A percentile compares a stretch with the other conserved stretches of the same genome.
Evolutionary conservation across 2,797 vertebrate species (phyloP).

Genomic region (Pantherophis vulpinus): DNA sequence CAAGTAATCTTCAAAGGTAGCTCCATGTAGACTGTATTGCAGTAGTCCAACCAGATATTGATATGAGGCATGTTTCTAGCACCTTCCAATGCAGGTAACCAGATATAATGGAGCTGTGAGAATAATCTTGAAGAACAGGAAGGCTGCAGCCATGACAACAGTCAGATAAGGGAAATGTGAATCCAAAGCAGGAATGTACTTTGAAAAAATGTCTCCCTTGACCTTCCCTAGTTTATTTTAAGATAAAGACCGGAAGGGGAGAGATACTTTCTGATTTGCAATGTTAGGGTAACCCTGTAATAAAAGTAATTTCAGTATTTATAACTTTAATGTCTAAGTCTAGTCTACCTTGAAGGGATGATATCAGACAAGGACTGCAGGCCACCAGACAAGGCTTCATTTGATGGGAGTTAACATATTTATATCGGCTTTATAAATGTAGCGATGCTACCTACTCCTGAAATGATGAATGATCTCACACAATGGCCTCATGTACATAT

Average conservation of each 20-base stretch:
- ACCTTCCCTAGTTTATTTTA: not conserved
- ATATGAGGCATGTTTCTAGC: not conserved
- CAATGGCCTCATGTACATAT: not conserved
- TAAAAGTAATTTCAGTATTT: not conserved
- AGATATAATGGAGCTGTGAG: not conserved
- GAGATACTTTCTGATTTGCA: not conserved
- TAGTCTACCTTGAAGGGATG: not conserved
- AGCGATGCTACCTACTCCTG: not conserved
- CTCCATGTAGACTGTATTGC: not conserved
- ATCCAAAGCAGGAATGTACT: not conserved
- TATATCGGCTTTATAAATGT: not conserved
- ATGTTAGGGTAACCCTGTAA: not conserved
- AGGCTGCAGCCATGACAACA: not conserved
- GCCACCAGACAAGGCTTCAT: not conserved
- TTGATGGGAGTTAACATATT: not conserved
- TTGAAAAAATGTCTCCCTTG: not conserved
- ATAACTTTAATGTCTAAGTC: not conserved
- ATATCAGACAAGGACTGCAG: too few species aligned
- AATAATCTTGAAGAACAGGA: not conserved
- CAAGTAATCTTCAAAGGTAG: not conserved
- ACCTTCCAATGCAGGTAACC: not conserved
- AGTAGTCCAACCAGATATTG: not conserved
- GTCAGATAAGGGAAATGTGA: not conserved
- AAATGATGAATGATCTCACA: not conserved
- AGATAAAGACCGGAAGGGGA: not conserved